A percentile compares a stretch with the other conserved stretches of the same genome.
Conservation (phyloP, 2,113 vertebrate genomes). For the Cyphomyrus discorhynchus region DNA sequence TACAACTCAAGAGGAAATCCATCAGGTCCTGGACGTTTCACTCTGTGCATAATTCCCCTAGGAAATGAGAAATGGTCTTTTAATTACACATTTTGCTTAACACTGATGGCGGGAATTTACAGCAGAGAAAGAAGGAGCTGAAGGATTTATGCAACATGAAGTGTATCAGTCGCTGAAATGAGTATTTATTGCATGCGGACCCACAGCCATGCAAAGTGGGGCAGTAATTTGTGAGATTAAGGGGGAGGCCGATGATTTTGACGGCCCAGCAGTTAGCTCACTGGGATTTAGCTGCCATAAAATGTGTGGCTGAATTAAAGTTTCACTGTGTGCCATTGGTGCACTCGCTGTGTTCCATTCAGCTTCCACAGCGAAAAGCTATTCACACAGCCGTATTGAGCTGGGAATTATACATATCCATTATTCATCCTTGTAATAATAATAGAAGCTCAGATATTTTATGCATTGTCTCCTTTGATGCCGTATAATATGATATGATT, state of each 20-base stretch:
- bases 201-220: not conserved
- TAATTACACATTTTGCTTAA: not conserved
- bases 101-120: not conserved
- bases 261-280: not conserved
- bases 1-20: not conserved
- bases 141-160: not conserved
- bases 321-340: not conserved
- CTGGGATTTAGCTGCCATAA: not conserved
- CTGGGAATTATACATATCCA: not conserved
- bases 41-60: not conserved
- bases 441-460: not conserved
- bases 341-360: not conserved
- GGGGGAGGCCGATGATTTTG: not conserved
- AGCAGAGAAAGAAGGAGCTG: not conserved
- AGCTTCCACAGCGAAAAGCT: not conserved
- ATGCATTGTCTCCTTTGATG: not conserved
- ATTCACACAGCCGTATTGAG: not conserved
- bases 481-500: not conserved
- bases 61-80: not conserved
- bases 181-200: not conserved
- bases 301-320: not conserved
- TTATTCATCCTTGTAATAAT: not conserved
- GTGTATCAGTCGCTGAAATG: not conserved
- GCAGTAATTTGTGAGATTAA: not conserved
- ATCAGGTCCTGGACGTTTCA: not conserved